Base-by-base conservation (phyloP, 2,888 invertebrate species). In the Drosophila aldrichi region DNA sequence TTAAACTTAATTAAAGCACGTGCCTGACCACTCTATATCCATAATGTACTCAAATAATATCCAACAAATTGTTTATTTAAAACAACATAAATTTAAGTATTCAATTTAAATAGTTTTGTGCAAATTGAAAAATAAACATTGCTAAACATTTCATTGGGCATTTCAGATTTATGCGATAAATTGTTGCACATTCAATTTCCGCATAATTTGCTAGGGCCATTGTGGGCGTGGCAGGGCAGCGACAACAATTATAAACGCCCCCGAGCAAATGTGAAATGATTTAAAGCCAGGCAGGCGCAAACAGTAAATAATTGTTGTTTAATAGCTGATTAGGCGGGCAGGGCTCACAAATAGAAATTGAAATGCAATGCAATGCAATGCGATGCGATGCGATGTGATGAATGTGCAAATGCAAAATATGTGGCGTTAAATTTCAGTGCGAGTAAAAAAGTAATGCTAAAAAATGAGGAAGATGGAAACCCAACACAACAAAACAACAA, bases 341-440 rank as follows among this genome's bases (percentile, higher is more conserved):
- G 14, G 34, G 56, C 12, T 43, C 48, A 10, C 25, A 22, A 22
- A 44, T 44, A 22, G 68, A 77, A 89, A 89, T 83, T 82, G 68
- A 73, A 79, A 74, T 78, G 79, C 75, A 49, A 29, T 90, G 88
- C 18, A 2, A 73, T 74, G 22, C 16, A 46, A 22, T 22, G 20
- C 20, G 20, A 22, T 22, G 81, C 74, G 43, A 25, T 25, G 25
- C n/a, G 49, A 77, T 77, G 88, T 83, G 84, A 90, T 90, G 89
- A 90, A 85, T 85, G 89, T 82, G 70, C 65, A 89, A 73, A 73
- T 70, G 81, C 51, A 70, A 90, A 85, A 73, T 83, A 90, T 90
- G 84, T 90, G 90, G 90, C 90, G 87, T 80, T 86, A 86, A 79
- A 86, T 90, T 89, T 70, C 81, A 69, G 58, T 64, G 77, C 49